These are phyloP conservation scores for Drosophila paulistorum DNA, from an alignment of 1,140 invertebrate genomes.

Conservation along the genomic window DNA sequence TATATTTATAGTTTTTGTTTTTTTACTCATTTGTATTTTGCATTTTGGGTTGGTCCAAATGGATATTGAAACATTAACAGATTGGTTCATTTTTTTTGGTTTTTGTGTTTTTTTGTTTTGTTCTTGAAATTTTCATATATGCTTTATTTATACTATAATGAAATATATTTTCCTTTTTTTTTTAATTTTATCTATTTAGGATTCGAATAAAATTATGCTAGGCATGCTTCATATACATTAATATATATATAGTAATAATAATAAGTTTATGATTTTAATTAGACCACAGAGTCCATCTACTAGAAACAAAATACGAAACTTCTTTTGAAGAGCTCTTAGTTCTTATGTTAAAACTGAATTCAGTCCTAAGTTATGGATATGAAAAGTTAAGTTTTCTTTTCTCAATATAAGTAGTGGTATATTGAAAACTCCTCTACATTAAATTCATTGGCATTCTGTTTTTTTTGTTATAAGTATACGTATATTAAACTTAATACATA, in stretches of 20 bases:
- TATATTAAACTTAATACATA: constrained; percentile 13
- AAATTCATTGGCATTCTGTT: constrained; percentile 23
- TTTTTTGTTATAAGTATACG: not conserved
- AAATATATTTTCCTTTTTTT: constrained; percentile 10
- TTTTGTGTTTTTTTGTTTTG: constrained; percentile 3
- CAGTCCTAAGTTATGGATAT: constrained; percentile 69
- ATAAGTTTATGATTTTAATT: constrained; percentile 34
- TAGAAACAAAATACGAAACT: not conserved
- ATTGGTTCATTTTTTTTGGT: constrained; percentile 60
- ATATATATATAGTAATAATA: not conserved
- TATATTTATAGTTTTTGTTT: constrained; percentile 38
- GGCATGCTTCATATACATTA: constrained; percentile 9
- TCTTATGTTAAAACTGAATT: constrained; percentile 28
- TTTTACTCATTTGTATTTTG: constrained; percentile 49
- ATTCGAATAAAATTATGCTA: constrained; percentile 27
- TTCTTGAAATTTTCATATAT: constrained; percentile 14
- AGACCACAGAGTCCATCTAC: not conserved
- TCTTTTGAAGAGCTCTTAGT: constrained; percentile 1
- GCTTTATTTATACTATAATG: constrained; percentile 23
- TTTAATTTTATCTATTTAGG: constrained; percentile 14
- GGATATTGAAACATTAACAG: constrained; percentile 73
- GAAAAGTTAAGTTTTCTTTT: constrained; percentile 36
- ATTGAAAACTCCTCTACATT: constrained; percentile 26
- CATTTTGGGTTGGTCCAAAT: constrained; percentile 60
- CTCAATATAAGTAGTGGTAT: constrained; percentile 22